Evolutionary conservation across 2,797 vertebrate genomes (phyloP).

Genomic region (Darevskia nairensis): DNA sequence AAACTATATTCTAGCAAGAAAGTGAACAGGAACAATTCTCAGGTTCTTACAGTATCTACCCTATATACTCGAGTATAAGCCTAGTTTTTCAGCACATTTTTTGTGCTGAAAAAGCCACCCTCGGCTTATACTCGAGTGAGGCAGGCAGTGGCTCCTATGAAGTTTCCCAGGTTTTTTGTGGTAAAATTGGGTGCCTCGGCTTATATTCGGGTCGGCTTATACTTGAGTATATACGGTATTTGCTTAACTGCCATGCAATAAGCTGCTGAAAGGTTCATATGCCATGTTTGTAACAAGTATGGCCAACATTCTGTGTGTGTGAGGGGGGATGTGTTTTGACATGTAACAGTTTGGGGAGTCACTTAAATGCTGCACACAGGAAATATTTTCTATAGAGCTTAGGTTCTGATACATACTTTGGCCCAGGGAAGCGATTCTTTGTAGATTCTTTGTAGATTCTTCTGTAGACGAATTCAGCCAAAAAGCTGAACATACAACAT

Average conservation of each 20-base stretch:
- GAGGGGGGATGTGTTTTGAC: not conserved
- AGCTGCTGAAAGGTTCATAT: not conserved
- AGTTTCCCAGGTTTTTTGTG: too few relatives aligned
- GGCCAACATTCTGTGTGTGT: not conserved
- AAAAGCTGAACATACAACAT: too few relatives aligned
- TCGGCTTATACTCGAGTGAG: too few relatives aligned
- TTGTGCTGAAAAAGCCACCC: too few relatives aligned
- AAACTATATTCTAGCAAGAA: too few relatives aligned
- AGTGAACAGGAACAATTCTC: not conserved
- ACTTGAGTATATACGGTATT: too few relatives aligned
- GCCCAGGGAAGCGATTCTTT: not conserved
- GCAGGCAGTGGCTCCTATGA: too few relatives aligned
- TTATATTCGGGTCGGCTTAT: too few relatives aligned
- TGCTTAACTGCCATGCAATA: not conserved
- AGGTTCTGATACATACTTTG: not conserved
- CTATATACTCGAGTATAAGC: too few relatives aligned
- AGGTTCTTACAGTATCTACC: not conserved
- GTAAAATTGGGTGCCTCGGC: too few relatives aligned
- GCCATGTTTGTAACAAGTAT: not conserved
- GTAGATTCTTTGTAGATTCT: not conserved
- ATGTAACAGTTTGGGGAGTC: not conserved
- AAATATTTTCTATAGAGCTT: not conserved
- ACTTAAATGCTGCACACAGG: not conserved
- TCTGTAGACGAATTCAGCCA: not conserved
- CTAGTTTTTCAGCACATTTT: too few relatives aligned